Evolutionary conservation across 2,888 invertebrate genomes (phyloP).

Genomic region (Isotomurus palustris): DNA sequence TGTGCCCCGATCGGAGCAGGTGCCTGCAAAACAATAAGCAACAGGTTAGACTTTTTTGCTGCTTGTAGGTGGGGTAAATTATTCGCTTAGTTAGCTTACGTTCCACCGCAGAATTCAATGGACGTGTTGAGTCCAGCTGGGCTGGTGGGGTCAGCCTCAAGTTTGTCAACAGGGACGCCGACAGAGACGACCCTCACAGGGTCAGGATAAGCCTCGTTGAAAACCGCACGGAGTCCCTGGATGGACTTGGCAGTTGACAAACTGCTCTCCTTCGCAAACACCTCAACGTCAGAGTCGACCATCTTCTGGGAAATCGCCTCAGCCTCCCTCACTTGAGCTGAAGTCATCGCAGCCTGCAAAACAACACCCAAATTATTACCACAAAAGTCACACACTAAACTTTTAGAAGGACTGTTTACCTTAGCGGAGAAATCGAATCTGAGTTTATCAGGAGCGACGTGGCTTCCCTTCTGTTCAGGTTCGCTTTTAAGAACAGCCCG

Average conservation of each 20-base stretch:
- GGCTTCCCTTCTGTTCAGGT: conserved; percentile 95
- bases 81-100: conserved; percentile 55
- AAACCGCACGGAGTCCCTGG: conserved; percentile 90
- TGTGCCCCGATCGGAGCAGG: conserved; percentile 82
- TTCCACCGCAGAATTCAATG: conserved; percentile 99
- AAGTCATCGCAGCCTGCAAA: conserved; percentile 70
- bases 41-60: conserved; percentile 21
- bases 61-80: neutral
- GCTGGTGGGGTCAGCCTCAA: conserved; percentile 79
- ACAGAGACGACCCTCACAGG: conserved; percentile 76
- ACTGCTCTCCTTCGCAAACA: conserved; percentile 81
- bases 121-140: conserved; percentile 77
- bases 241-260: conserved; percentile 84
- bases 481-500: conserved; percentile 83
- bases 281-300: conserved; percentile 68
- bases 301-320: conserved; percentile 75
- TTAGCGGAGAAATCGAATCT: conserved; percentile 97
- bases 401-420: conserved; percentile 48
- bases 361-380: neutral
- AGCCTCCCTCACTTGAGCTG: conserved; percentile 77
- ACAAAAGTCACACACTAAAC: neutral
- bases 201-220: conserved; percentile 56
- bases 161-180: conserved; percentile 83
- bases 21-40: conserved; percentile 63
- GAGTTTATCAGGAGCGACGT: conserved; percentile 93